A percentile compares a stretch with the other conserved stretches of the same genome.
Evolutionary conservation across 2,888 invertebrate species (phyloP).

Genomic region (Lacanobia oleracea): DNA sequence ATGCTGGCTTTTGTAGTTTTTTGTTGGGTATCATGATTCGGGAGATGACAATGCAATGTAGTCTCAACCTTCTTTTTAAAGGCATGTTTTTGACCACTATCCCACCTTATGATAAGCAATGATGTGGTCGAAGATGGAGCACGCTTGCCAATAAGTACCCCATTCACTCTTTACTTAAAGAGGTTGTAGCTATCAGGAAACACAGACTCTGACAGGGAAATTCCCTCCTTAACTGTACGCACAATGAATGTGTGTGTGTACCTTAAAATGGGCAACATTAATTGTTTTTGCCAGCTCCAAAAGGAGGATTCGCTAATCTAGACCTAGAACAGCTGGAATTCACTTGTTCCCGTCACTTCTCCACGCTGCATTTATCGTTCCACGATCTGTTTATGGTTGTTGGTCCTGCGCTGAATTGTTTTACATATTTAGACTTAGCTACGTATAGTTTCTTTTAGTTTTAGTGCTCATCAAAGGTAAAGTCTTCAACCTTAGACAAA

Average conservation of each 20-base stretch:
- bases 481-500: not conserved
- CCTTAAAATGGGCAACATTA: not conserved
- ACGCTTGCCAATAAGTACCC: no score
- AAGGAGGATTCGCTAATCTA: not conserved
- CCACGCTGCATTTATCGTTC: not conserved
- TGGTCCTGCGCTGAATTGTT: not conserved
- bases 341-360: not conserved
- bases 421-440: not conserved
- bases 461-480: not conserved
- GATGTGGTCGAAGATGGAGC: no score
- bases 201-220: no score
- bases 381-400: not conserved
- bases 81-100: no score
- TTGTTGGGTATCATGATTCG: not conserved
- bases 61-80: no score
- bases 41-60: not conserved
- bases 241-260: no score
- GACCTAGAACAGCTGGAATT: not conserved
- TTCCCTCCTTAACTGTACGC: no score
- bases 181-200: no score
- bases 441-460: not conserved
- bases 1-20: conserved; percentile 20
- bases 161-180: no score
- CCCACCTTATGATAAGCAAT: no score
- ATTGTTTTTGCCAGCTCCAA: not conserved